Percentiles rank a stretch among this genome's conserved stretches.
These are phyloP conservation scores for Hyperoplus immaculatus DNA, from an alignment of 2,797 vertebrate species.

Conservation along the genomic window DNA sequence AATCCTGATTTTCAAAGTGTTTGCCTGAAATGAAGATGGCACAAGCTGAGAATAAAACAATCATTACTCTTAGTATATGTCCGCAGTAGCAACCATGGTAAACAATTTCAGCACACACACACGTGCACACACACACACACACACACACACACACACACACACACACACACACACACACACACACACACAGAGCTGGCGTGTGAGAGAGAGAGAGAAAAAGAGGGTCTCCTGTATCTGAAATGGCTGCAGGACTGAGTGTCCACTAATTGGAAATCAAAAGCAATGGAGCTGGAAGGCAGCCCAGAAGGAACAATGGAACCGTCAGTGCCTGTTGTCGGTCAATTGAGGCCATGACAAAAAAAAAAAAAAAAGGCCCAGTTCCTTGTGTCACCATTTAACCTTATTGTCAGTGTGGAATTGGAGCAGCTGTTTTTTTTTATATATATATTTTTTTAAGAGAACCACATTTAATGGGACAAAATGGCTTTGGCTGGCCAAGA, in stretches of 20 bases:
- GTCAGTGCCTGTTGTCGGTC: slow-evolving; percentile 70
- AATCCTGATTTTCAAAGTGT: background rate
- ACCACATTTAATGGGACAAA: slow-evolving; percentile 72
- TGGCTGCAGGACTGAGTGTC: slow-evolving; percentile 56
- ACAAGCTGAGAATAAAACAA: slow-evolving; percentile 1
- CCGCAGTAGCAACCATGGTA: too few relatives aligned
- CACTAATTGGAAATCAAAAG: slow-evolving; percentile 79
- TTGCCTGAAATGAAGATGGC: background rate
- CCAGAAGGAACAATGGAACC: slow-evolving; percentile 58
- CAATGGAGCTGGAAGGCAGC: slow-evolving; percentile 67
- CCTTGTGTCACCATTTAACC: slow-evolving; percentile 82
- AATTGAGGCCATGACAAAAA: slow-evolving; percentile 75
- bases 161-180: background rate
- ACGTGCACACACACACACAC: too few relatives aligned
- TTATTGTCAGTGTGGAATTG: slow-evolving; percentile 79
- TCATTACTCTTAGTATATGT: background rate
- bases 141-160: too few relatives aligned
- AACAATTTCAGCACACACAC: too few relatives aligned
- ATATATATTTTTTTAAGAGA: slow-evolving; percentile 55
- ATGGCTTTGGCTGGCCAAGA: slow-evolving; percentile 67
- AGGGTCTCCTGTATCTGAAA: slow-evolving; percentile 28
- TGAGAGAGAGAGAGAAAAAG: slow-evolving; percentile 12
- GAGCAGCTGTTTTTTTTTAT: slow-evolving; percentile 81
- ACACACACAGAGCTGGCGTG: background rate
- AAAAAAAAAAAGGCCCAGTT: slow-evolving; percentile 48